phyloP scores from a whole-genome alignment of 2,888 invertebrate species.

The Drosophila nr. fundita region DNA sequence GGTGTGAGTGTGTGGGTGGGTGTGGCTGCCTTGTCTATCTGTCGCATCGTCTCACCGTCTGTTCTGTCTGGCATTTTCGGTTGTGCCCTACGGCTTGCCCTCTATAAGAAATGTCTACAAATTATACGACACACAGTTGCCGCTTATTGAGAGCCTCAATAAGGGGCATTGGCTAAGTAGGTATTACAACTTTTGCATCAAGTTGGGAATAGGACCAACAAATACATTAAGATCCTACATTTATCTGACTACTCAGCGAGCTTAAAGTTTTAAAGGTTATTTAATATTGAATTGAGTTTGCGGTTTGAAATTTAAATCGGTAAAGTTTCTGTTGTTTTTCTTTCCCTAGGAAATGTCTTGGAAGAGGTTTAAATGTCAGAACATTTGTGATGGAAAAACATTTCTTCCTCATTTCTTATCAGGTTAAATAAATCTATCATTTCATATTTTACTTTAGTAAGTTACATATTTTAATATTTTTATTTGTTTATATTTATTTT shows the following conservation, averaged over 20 bases:
- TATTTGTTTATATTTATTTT: not conserved
- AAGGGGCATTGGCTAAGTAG: conserved; percentile 31
- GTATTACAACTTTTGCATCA: conserved; percentile 45
- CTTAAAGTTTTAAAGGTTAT: not conserved
- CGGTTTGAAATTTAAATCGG: not conserved
- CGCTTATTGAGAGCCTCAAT: conserved; percentile 19
- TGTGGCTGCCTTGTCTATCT: conserved; percentile 28
- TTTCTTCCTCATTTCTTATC: not conserved
- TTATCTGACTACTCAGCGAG: conserved; percentile 6
- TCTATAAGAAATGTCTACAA: conserved; percentile 68
- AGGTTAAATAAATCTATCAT: not conserved
- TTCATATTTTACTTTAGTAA: too few relatives aligned
- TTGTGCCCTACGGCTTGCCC: conserved; percentile 40
- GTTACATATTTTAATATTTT: too few relatives aligned
- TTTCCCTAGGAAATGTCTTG: not conserved
- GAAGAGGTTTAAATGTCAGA: not conserved
- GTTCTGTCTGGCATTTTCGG: conserved; percentile 51
- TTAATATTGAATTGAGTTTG: not conserved
- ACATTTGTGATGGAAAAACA: not conserved
- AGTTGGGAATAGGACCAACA: conserved; percentile 25
- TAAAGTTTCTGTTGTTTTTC: not conserved
- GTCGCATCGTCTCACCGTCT: conserved; percentile 14
- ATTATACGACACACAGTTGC: conserved; percentile 47
- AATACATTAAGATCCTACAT: conserved; percentile 15
- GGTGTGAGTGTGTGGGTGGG: conserved; percentile 23